phyloP scores from a whole-genome alignment of 2,113 vertebrate species.

The Urocolius indicus region DNA sequence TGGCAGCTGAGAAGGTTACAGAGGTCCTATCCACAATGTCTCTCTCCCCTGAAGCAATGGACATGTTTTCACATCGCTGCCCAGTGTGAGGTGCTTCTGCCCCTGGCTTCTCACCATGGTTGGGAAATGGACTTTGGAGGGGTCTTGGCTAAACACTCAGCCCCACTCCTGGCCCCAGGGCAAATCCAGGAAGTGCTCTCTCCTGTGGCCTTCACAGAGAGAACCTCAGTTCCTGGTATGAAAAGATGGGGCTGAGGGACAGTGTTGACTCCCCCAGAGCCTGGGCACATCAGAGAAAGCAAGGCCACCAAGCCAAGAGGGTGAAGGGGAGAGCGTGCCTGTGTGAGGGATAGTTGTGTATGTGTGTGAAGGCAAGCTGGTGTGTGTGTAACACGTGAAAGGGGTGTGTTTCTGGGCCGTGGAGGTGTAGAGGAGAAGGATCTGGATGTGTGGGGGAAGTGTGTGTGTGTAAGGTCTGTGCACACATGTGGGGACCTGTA shows the following conservation, averaged over 20 bases:
- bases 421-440: neutral
- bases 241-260: neutral
- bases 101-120: neutral
- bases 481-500: fast-evolving
- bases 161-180: neutral
- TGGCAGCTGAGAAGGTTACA: neutral
- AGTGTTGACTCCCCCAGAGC: neutral
- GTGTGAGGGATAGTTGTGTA: neutral
- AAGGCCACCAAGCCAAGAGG: neutral
- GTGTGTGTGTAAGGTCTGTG: fast-evolving
- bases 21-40: neutral
- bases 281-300: neutral
- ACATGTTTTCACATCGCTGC: neutral
- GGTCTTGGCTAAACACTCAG: fast-evolving
- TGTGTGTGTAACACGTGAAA: fast-evolving
- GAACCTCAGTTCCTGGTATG: neutral
- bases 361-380: neutral
- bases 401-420: neutral
- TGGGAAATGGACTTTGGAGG: fast-evolving
- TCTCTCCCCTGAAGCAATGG: neutral
- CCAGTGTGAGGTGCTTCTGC: neutral
- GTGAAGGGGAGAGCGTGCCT: fast-evolving
- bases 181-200: neutral
- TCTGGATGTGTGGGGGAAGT: neutral
- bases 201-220: neutral